Evolutionary conservation across 2,113 vertebrate genomes (phyloP), one percentile per base, ranked within the genome.

Genomic region (Microtus pennsylvanicus): DNA sequence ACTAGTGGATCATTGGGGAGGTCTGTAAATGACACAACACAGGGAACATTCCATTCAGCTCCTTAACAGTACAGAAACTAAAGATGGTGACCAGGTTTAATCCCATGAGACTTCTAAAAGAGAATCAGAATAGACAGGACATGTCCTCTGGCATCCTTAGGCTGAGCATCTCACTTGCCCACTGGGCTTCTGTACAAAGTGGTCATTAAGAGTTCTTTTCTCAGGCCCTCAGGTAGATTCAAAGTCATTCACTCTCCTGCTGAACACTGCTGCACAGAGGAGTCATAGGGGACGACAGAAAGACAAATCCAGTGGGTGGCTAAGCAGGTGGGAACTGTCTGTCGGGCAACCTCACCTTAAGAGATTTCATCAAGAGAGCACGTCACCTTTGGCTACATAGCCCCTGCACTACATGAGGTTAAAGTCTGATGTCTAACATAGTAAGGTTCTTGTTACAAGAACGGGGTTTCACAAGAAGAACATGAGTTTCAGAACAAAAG

Each of bases 171-270:
- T 87, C 28, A 65, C 91, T 89, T 81, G 81, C n/a, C 28, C 47
- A 38, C 58, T 45, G 33, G 69, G 78, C 63, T 95, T 95, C 69
- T 61, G 38, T 17, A 90, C 19, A 58, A 88, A 47, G 21, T 63
- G 35, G 33, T 80, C 47, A 16, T 69, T 55, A 80, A 47, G 8
- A 88, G 76, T 52, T 33, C 45, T 33, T 70, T 22, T 35, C 87
- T 89, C n/a, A 90, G 92, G 26, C 30, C 21, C 33, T 90, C 70
- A 82, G 55, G 82, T 19, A 75, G 90, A 87, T 75, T 75, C 55
- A 89, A 75, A 58, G 78, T 87, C 74, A 76, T 55, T 74, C 35
- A 38, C 24, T 95, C 21, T 89, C 55, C 61, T 97, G 93, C 91
- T 94, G 86, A 95, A 89, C 92, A 96, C 77, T 47, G 52, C 80